Evolutionary conservation across 2,113 vertebrate genomes (phyloP), one percentile per base, ranked within the genome.

Genomic region (Misgurnus anguillicaudatus): DNA sequence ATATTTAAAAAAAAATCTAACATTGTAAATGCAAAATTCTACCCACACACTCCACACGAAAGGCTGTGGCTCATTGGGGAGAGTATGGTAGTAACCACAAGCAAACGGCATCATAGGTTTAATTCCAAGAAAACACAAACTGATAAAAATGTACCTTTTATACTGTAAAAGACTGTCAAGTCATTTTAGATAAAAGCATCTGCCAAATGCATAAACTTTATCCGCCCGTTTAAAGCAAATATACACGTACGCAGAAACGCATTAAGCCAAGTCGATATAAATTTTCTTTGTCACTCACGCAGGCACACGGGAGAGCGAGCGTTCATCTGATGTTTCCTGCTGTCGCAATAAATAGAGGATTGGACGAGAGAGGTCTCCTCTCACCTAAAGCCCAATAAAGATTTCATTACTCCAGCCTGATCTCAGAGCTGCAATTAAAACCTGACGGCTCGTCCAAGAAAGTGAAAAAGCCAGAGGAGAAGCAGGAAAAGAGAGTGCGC

Each of bases 331-430:
- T 77, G 60, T 82, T 55, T 65, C 42, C 19, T 14, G 39, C 47
- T 45, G 31, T 66, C 64, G 31, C 68, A 60, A 65, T 64, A 67
- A 71, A 82, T 78, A 53, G 39, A 45, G 41, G n/a, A 66, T 72
- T 77, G 42, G 24, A 62, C 21, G 41, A 69, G 36, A 51, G 45
- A 13, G 48, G 58, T 41, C 42, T 45, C 24, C 14, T 71, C 61
- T 67, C 9, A 63, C 58, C 75, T n/a, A 19, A 80, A 67, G 55
- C 48, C 68, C 24, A 41, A 38, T 78, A 67, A 69, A 80, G 63
- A 61, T 66, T 77, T 74, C 17, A 80, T 74, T 66, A 64, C 57
- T 57, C 42, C 60, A 73, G n/a, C 62, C 77, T 53, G 77, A 71
- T 61, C 39, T 74, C 71, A 45, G n/a, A 42, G 39, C 39, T 31